phyloP scores from a whole-genome alignment of 1,140 invertebrate genomes.

The Ceratitis capitata region DNA sequence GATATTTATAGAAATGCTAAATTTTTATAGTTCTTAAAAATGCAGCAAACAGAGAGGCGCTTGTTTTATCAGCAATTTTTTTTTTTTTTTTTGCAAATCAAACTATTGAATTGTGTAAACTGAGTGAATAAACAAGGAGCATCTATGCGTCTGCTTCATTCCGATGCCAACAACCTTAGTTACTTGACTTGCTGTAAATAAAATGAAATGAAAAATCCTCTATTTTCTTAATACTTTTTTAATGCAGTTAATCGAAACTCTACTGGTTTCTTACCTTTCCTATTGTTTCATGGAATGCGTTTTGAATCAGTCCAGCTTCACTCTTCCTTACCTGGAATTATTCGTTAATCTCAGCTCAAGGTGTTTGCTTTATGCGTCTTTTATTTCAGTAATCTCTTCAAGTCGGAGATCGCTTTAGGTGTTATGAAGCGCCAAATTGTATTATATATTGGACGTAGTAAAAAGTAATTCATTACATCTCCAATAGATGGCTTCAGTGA shows the following conservation, averaged over 20 bases:
- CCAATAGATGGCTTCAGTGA: no score
- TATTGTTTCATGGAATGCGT: no score
- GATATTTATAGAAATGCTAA: conserved; percentile 20
- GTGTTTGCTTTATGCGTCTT: no score
- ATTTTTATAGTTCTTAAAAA: conserved; percentile 25
- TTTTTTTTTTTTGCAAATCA: neutral
- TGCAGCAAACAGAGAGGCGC: neutral
- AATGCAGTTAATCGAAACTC: neutral
- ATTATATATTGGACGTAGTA: no score
- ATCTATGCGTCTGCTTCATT: neutral
- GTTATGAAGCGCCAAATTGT: no score
- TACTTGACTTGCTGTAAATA: neutral
- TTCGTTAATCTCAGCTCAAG: no score
- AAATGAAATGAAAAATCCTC: neutral
- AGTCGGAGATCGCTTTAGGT: no score
- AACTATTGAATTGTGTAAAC: neutral
- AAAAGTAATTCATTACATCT: no score
- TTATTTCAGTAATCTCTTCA: no score
- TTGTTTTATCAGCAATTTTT: neutral
- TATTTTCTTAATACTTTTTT: neutral
- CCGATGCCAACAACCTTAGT: neutral
- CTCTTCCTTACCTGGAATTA: no score
- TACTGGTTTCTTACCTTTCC: conserved; percentile 8
- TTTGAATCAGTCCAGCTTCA: no score
- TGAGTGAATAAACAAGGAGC: neutral